Evolutionary conservation across 2,888 invertebrate species (phyloP), one percentile per base, ranked within the genome.

Genomic region (Chymomyza fuscimana): DNA sequence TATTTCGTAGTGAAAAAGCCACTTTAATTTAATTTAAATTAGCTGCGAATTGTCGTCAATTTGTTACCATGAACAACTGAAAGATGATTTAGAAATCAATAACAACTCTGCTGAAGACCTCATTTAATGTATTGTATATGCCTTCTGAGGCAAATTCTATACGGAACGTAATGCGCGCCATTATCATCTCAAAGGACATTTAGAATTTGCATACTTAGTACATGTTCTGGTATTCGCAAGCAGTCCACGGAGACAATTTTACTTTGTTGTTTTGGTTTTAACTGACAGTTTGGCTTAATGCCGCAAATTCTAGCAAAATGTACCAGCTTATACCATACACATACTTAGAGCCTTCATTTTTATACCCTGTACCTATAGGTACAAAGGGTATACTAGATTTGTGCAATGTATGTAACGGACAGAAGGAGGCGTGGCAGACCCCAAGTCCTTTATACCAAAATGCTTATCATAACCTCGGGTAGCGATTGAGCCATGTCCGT

Each of bases 181-280:
- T 78, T 78, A 79, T 80, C 75, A 77, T 80, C 80, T 74, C 81
- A 81, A 69, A 81, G 82, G 82, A 80, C 77, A 62, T 72, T 77
- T 69, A 70, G 73, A 68, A 82, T 82, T 82, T 81, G 80, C 82
- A 82, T 82, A 81, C 74, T 80, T 78, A 82, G 82, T 75, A 78
- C 67, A 72, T 74, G 78, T 78, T 51, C 67, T 50, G 25, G 54
- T n/a, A 46, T 36, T 50, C 52, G 60, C 66, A 70, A 22, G 22
- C 73, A 66, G 77, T 69, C 78, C 51, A 70, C 70, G 78, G 80
- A 78, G 69, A 69, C 69, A 72, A 74, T 81, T 72, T 81, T 74
- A 78, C 73, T 73, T 25, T 25, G 25, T 25, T 80, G 73, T 65
- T 71, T 76, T 67, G 5, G 60, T 74, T 72, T 65, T 71, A 81